A percentile compares a stretch with the other conserved stretches of the same genome.
Evolutionary conservation across 2,888 invertebrate species (phyloP).

Genomic region (Nebria salina): DNA sequence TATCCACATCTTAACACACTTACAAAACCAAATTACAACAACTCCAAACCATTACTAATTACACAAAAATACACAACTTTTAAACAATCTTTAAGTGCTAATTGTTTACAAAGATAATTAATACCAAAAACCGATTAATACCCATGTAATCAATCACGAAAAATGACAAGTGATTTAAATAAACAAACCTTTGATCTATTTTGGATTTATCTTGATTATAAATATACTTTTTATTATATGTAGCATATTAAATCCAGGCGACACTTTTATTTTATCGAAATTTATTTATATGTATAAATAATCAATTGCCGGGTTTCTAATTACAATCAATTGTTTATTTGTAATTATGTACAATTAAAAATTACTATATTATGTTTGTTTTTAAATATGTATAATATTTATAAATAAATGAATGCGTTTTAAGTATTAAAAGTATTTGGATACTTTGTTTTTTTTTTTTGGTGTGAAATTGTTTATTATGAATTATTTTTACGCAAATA

Average conservation of each 20-base stretch:
- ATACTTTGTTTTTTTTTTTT: no score
- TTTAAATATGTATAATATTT: background rate
- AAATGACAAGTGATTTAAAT: background rate
- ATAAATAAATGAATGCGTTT: no score
- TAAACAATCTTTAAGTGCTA: background rate
- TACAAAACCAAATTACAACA: background rate
- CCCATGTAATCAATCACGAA: background rate
- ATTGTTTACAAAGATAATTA: constrained; percentile 55
- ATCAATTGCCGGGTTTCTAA: background rate
- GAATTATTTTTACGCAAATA: background rate
- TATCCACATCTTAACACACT: no score
- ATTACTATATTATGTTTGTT: background rate
- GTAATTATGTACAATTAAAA: background rate
- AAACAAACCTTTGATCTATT: background rate
- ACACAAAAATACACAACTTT: background rate
- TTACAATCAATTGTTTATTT: background rate
- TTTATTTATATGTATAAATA: background rate
- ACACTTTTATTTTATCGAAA: no score
- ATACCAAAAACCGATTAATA: constrained; percentile 51
- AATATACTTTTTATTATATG: no score
- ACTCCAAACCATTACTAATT: background rate
- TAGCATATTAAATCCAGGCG: no score
- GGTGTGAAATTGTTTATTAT: background rate
- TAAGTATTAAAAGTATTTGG: no score
- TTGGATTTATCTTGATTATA: background rate